Percentiles rank a stretch among this genome's conserved stretches.
Evolutionary conservation across 1,140 invertebrate genomes (phyloP).

Genomic region (Rhizoglyphus robini): DNA sequence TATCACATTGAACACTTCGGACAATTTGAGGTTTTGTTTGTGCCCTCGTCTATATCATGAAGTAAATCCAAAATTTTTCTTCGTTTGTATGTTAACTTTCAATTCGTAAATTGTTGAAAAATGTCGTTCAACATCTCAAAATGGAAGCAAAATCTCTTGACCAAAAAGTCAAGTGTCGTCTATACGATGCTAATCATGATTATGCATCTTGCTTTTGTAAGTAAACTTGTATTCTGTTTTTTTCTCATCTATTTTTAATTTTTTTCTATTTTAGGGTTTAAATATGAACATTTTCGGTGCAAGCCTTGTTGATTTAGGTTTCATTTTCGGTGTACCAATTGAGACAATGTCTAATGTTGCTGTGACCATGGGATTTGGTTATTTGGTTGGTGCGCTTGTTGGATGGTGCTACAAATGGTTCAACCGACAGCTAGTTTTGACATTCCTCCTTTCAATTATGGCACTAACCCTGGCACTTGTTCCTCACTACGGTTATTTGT

Average conservation of each 20-base stretch:
- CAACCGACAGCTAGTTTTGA: background rate
- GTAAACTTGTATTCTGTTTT: background rate
- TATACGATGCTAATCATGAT: conserved; percentile 4
- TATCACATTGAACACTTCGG: too few species aligned
- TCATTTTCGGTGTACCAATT: background rate
- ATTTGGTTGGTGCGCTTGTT: background rate
- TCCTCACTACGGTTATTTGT: background rate
- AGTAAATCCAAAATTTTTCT: too few species aligned
- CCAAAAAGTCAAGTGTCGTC: background rate
- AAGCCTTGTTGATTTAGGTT: background rate
- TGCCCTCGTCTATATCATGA: too few species aligned
- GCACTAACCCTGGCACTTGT: background rate
- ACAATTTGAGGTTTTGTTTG: too few species aligned
- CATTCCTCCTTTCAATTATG: background rate
- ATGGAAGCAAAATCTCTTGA: background rate
- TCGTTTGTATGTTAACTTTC: too few species aligned
- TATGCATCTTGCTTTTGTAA: conserved; percentile 15
- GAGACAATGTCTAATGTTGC: background rate
- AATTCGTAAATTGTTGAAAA: background rate
- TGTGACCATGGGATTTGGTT: background rate
- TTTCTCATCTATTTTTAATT: background rate
- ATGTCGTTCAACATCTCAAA: background rate
- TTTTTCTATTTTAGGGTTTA: background rate
- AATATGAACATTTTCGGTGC: background rate
- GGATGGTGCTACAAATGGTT: background rate